A percentile compares a stretch with the other conserved stretches of the same genome.
phyloP scores from a whole-genome alignment of 2,888 invertebrate genomes.

The Mylabris sibirica region DNA sequence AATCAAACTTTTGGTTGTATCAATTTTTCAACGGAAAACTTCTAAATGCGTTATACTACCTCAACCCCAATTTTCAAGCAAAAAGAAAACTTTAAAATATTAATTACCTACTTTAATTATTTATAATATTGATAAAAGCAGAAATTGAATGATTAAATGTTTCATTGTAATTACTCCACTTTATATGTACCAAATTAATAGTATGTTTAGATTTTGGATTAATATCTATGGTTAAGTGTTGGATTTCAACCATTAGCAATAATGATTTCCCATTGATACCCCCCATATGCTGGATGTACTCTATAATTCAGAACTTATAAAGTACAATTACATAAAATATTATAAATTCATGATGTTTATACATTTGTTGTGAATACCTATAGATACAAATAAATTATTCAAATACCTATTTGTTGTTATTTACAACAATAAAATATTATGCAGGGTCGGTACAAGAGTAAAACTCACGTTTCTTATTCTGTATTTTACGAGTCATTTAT shows the following conservation, averaged over 20 bases:
- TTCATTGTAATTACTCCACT: neutral
- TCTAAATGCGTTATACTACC: neutral
- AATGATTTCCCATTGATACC: neutral
- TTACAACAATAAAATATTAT: neutral
- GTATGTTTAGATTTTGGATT: neutral
- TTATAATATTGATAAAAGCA: neutral
- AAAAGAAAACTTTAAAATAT: neutral
- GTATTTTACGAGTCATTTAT: no score
- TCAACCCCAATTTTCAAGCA: neutral
- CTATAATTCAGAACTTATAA: neutral
- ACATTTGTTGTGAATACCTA: neutral
- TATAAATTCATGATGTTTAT: neutral
- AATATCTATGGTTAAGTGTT: neutral
- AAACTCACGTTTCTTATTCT: no score
- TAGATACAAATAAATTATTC: neutral
- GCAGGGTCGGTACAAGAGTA: neutral
- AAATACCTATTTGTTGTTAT: neutral
- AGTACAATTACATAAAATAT: constrained; percentile 5
- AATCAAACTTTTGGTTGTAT: constrained; percentile 32
- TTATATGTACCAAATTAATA: neutral
- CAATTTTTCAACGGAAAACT: constrained; percentile 20
- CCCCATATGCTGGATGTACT: neutral
- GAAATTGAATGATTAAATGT: neutral
- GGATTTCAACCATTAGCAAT: constrained; percentile 7
- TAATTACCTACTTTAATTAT: no score